A percentile compares a stretch with the other conserved stretches of the same genome.
These are phyloP conservation scores for Heliconius himera DNA, from an alignment of 1,140 invertebrate species.

Conservation along the genomic window DNA sequence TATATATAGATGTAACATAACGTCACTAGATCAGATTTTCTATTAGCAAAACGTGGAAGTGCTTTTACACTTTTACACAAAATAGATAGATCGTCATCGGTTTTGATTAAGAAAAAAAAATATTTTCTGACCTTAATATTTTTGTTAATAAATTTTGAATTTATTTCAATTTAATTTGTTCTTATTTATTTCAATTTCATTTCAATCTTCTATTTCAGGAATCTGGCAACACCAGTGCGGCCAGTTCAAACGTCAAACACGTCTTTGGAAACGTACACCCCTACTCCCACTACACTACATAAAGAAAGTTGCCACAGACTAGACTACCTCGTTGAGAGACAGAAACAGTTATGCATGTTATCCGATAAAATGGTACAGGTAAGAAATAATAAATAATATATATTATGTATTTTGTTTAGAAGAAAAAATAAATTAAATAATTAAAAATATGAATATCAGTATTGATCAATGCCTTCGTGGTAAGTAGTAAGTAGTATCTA, in stretches of 20 bases:
- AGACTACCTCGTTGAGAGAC: constrained; percentile 81
- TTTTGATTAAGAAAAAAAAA: too few species aligned
- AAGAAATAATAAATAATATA: not conserved
- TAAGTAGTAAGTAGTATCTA: too few species aligned
- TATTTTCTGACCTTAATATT: too few species aligned
- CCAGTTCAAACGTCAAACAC: constrained; percentile 51
- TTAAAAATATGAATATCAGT: too few species aligned
- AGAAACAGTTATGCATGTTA: constrained; percentile 82
- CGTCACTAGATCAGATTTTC: too few species aligned
- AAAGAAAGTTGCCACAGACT: constrained; percentile 83
- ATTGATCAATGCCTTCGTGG: too few species aligned
- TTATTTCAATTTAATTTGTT: not conserved
- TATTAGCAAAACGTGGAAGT: too few species aligned
- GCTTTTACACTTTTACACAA: too few species aligned
- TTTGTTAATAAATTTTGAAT: not conserved
- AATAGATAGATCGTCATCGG: too few species aligned
- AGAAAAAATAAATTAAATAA: too few species aligned
- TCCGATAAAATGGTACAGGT: constrained; percentile 82
- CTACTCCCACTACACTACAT: constrained; percentile 52
- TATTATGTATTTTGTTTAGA: not conserved
- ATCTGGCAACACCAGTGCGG: constrained; percentile 55
- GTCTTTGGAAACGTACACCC: constrained; percentile 56
- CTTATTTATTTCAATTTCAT: too few species aligned
- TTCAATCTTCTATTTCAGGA: constrained; percentile 60
- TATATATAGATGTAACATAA: too few species aligned